Conservation (phyloP, 2,888 invertebrate species). For the Drosophila melanosoma region DNA sequence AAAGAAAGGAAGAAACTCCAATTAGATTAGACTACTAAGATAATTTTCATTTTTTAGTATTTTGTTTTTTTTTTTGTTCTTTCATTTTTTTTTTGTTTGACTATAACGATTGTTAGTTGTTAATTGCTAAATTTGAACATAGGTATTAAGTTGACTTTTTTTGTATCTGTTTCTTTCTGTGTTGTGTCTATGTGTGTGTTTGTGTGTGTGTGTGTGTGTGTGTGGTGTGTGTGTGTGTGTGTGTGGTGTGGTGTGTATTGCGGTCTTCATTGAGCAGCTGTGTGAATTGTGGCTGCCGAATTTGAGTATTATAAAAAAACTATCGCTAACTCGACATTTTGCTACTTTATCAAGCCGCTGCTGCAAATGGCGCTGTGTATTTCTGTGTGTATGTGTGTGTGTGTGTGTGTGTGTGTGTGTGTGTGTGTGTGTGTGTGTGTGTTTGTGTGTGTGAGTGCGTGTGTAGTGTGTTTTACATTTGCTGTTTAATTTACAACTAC, state of each 20-base stretch:
- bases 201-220: constrained; percentile 35
- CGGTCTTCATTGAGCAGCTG: constrained; percentile 49
- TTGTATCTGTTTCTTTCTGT: constrained; percentile 31
- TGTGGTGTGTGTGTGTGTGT: constrained; percentile 14
- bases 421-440: constrained; percentile 35
- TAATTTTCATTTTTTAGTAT: constrained; percentile 57
- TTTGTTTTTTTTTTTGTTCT: constrained; percentile 35
- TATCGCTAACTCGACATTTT: constrained; percentile 41
- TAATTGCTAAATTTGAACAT: constrained; percentile 79
- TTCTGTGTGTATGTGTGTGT: constrained; percentile 34
- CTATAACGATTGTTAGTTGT: constrained; percentile 73
- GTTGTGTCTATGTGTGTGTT: constrained; percentile 20
- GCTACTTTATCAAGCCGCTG: constrained; percentile 58
- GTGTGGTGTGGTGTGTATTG: constrained; percentile 31
- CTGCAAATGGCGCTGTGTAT: constrained; percentile 52
- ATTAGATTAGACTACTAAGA: constrained; percentile 78
- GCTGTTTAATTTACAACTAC: constrained; percentile 74
- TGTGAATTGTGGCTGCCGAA: constrained; percentile 48
- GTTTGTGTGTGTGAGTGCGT: constrained; percentile 37
- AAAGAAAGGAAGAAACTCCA: constrained; percentile 80
- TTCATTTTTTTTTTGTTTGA: constrained; percentile 48
- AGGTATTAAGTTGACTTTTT: constrained; percentile 75
- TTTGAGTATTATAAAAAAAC: constrained; percentile 51
- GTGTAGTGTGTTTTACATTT: constrained; percentile 64
- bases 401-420: constrained; percentile 30